Conservation (phyloP, 2,888 invertebrate genomes). For the Drosophila nigricruria region DNA sequence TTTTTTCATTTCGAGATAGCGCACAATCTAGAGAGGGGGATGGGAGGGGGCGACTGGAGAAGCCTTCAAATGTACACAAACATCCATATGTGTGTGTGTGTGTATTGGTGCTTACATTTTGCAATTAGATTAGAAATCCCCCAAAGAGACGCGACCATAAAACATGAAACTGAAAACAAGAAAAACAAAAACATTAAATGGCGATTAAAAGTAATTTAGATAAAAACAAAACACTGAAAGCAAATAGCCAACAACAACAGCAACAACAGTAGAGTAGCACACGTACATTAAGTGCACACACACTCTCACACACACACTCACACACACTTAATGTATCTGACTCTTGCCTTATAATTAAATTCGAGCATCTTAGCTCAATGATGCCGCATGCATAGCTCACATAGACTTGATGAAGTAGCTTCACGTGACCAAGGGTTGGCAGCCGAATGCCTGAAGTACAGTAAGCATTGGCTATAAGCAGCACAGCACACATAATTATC, state of each 20-base stretch:
- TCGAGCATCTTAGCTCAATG: constrained; percentile 16
- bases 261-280: constrained; percentile 19
- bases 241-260: constrained; percentile 51
- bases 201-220: constrained; percentile 82
- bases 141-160: constrained; percentile 69
- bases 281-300: constrained; percentile 11
- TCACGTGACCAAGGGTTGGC: not conserved
- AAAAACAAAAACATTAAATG: constrained; percentile 82
- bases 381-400: not conserved
- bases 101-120: constrained; percentile 64
- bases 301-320: constrained; percentile 1
- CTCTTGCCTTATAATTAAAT: constrained; percentile 7
- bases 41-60: constrained; percentile 11
- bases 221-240: constrained; percentile 68
- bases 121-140: constrained; percentile 78
- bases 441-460: not conserved
- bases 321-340: constrained; percentile 6
- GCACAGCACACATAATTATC: not conserved
- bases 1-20: constrained; percentile 55
- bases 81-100: constrained; percentile 35
- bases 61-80: constrained; percentile 71
- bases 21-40: constrained; percentile 46
- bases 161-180: constrained; percentile 67
- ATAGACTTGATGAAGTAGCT: not conserved
- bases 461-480: not conserved